Conservation (phyloP, 35 echinoderm and acorn worm genomes). For the Apostichopus californicus region DNA sequence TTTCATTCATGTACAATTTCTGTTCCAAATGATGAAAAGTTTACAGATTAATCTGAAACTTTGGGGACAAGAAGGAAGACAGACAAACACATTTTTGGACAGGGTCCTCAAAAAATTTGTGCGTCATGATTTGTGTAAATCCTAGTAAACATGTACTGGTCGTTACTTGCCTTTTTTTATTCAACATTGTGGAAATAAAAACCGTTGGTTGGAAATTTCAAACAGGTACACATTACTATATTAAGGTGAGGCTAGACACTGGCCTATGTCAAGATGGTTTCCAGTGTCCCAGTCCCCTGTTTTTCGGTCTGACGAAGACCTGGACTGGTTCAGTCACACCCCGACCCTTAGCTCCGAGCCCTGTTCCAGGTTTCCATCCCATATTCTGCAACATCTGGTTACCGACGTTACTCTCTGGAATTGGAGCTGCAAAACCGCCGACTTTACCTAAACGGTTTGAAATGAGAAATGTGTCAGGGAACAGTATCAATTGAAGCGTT, state of each 20-base stretch:
- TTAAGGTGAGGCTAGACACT: neutral
- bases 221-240: no score
- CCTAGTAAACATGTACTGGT: no score
- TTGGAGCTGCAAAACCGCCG: slow-evolving; percentile 59
- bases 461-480: neutral
- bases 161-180: no score
- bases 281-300: slow-evolving; percentile 88
- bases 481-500: neutral
- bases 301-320: slow-evolving; percentile 91
- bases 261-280: slow-evolving; percentile 55
- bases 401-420: slow-evolving; percentile 85
- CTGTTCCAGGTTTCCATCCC: slow-evolving; percentile 95
- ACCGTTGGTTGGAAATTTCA: no score
- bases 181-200: no score
- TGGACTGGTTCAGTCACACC: slow-evolving; percentile 88
- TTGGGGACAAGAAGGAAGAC: no score
- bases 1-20: no score
- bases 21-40: no score
- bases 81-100: no score
- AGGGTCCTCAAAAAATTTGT: no score
- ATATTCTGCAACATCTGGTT: slow-evolving; percentile 94
- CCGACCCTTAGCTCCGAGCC: slow-evolving; percentile 78
- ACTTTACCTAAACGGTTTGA: slow-evolving; percentile 55
- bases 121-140: no score
- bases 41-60: no score